Evolutionary conservation across 2,888 invertebrate species (phyloP).

Genomic region (Cataglyphis rosenhaueri): DNA sequence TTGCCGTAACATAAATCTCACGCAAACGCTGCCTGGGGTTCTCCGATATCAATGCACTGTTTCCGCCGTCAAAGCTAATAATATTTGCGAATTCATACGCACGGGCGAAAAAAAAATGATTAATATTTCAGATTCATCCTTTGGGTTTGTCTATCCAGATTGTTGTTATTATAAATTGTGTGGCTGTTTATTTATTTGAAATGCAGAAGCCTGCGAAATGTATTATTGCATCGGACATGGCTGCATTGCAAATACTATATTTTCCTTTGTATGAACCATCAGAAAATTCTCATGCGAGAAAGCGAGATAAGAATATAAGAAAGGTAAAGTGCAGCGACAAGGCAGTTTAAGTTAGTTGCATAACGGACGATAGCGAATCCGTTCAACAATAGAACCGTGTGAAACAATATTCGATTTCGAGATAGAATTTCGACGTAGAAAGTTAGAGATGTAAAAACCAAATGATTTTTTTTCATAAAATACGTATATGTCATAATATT

Average conservation of each 20-base stretch:
- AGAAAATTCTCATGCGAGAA: background rate
- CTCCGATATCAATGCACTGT: constrained; percentile 37
- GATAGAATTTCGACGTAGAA: background rate
- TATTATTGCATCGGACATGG: background rate
- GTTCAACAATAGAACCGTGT: background rate
- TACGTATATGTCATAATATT: no score
- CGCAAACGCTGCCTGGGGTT: background rate
- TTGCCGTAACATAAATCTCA: constrained; percentile 7
- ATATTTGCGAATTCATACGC: constrained; percentile 21
- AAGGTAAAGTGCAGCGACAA: background rate
- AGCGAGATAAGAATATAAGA: background rate
- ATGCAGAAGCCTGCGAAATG: constrained; percentile 5
- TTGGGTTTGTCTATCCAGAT: background rate
- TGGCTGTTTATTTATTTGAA: constrained; percentile 23
- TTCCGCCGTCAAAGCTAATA: constrained; percentile 36
- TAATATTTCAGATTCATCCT: constrained; percentile 18
- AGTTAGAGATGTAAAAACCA: no score
- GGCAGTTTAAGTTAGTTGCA: background rate
- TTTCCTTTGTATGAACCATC: background rate
- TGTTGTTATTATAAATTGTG: constrained; percentile 32
- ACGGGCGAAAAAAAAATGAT: constrained; percentile 28
- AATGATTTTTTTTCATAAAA: no score
- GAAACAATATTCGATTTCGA: background rate
- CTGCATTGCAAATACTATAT: background rate
- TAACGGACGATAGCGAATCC: background rate